phyloP scores from a whole-genome alignment of 2,797 vertebrate genomes.

The Tiaroga cobitis region DNA sequence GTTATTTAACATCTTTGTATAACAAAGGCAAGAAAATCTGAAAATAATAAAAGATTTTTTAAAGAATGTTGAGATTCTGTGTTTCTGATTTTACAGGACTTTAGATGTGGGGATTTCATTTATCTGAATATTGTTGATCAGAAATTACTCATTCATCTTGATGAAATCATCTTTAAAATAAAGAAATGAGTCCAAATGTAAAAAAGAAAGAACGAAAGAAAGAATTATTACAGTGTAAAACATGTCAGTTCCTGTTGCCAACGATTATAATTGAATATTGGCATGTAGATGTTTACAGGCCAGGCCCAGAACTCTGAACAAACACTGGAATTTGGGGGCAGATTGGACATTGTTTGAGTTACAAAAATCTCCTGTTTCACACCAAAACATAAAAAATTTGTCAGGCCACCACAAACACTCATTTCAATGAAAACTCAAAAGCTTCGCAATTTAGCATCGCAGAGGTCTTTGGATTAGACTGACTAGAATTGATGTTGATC shows the following conservation, averaged over 20 bases:
- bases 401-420: too few relatives aligned
- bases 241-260: not conserved
- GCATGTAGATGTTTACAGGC: too few relatives aligned
- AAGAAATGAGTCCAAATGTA: not conserved
- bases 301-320: too few relatives aligned
- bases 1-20: conserved; percentile 99
- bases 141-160: not conserved
- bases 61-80: conserved; percentile 78
- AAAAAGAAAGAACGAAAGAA: not conserved
- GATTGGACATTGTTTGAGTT: not conserved
- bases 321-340: too few relatives aligned
- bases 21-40: conserved; percentile 95
- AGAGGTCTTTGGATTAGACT: too few relatives aligned
- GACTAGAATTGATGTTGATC: too few relatives aligned
- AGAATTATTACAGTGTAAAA: not conserved
- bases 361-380: not conserved
- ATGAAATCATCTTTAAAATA: not conserved
- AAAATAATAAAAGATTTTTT: conserved; percentile 99
- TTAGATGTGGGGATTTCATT: not conserved
- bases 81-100: not conserved
- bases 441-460: too few relatives aligned
- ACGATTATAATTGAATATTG: too few relatives aligned
- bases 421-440: too few relatives aligned
- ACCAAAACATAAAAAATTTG: too few relatives aligned
- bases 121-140: not conserved